Percentiles rank a stretch among this genome's conserved stretches.
These are phyloP conservation scores for Cydia amplana DNA, from an alignment of 1,140 invertebrate species.

Conservation along the genomic window DNA sequence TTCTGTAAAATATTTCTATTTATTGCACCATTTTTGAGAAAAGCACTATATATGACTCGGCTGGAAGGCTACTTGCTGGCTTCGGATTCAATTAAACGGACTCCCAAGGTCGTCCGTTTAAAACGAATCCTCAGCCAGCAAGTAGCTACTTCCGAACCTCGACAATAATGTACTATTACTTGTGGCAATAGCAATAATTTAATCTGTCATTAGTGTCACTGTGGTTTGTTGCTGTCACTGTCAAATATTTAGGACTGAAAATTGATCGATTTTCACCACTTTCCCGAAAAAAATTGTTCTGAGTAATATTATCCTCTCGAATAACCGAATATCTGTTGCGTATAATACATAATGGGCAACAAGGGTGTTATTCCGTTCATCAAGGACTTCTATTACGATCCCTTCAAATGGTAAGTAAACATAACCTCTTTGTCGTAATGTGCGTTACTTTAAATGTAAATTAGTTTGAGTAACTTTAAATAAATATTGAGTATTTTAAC, in stretches of 20 bases:
- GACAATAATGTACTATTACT: too few relatives aligned
- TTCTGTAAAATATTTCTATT: too few relatives aligned
- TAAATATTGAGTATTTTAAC: too few relatives aligned
- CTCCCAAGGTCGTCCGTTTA: too few relatives aligned
- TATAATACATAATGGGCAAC: constrained; percentile 61
- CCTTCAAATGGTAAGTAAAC: constrained; percentile 71
- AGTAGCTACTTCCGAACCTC: too few relatives aligned
- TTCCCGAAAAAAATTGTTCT: neutral
- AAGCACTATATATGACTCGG: too few relatives aligned
- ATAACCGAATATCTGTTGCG: neutral
- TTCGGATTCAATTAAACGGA: too few relatives aligned
- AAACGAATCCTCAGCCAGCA: too few relatives aligned
- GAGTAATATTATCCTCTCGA: neutral
- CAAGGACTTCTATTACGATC: constrained; percentile 70
- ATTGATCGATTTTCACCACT: neutral
- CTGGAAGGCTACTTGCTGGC: too few relatives aligned
- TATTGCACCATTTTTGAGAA: too few relatives aligned
- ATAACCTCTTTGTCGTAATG: constrained; percentile 50
- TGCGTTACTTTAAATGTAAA: constrained; percentile 5
- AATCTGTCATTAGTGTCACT: too few relatives aligned
- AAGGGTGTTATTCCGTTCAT: constrained; percentile 59
- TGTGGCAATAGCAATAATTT: too few relatives aligned
- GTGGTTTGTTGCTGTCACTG: constrained; percentile 13
- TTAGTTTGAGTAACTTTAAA: neutral
- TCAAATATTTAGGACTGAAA: constrained; percentile 6